Evolutionary conservation across 30 jellyfish, hydroid and myxozoan species (phyloP), one percentile per base, ranked within the genome.

Genomic region (Catostylus mosaicus): DNA sequence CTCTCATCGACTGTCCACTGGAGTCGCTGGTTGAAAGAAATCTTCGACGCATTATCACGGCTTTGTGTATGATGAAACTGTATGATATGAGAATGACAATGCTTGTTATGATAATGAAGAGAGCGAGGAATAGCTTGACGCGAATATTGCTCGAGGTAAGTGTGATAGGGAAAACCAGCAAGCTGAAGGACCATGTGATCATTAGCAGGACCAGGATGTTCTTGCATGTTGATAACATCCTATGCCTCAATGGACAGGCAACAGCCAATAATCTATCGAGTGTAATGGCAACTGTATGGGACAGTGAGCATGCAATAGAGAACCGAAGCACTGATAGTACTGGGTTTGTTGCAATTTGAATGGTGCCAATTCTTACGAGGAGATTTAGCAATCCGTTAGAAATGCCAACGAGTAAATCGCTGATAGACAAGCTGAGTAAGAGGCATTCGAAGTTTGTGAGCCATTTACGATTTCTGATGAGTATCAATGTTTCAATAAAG

Each of bases 351-450:
- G 40, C 6, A 20, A 16, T 35, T 2, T 7, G 26, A 63, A 63
- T 2, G 24, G 0, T 0, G 14, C 35, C 22, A 34, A 0, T 3
- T 0, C 3, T 2, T 1, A 10, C 1, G 0, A 68, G 6, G 45
- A 68, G 45, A 8, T 33, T 0, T 14, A 59, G 4, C 26, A 23
- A 1, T 6, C 43, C 71, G 3, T 59, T 23, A 38, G 64, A 35
- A 34, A 38, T 9, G 57, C 80, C 80, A 0, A 68, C 80, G n/a
- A 68, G 35, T 14, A 68, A 35, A 36, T 68, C 80, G 26, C 56
- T 40, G 19, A 68, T n/a, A 23, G 80, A 35, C 11, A 68, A 34
- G 43, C 80, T 68, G 3, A 68, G 80, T 22, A 68, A 3, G 7
- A 68, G 37, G 32, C 64, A 24, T 24, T 68, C 80, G 20, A 16